These are phyloP conservation scores for Caenorhabditis becei DNA, from an alignment of 2,888 invertebrate species.

Conservation along the genomic window DNA sequence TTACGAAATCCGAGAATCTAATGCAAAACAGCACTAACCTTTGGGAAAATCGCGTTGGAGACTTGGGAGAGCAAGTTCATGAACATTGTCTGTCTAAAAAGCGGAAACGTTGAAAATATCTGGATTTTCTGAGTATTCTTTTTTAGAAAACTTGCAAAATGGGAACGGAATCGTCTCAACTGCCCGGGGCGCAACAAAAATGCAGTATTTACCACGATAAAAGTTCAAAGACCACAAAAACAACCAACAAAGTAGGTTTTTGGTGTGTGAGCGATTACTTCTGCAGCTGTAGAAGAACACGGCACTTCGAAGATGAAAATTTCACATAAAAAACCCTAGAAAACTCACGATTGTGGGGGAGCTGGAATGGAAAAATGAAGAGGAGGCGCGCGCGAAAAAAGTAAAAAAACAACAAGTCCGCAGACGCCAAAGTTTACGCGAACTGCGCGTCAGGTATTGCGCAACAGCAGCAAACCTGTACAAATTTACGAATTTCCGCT, in stretches of 20 bases:
- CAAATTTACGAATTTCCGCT: not conserved
- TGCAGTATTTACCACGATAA: not conserved
- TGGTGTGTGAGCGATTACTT: not conserved
- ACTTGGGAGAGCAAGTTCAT: conserved; percentile 56
- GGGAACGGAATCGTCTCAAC: no score
- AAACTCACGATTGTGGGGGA: not conserved
- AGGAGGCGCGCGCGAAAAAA: not conserved
- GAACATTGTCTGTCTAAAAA: conserved; percentile 51
- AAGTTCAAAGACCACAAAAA: conserved; percentile 13
- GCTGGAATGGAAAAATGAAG: not conserved
- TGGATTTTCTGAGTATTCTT: not conserved
- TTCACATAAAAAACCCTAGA: not conserved
- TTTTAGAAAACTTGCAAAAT: no score
- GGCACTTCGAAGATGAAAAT: not conserved
- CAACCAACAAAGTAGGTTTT: conserved; percentile 14
- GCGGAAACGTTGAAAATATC: not conserved
- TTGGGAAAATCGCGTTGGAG: conserved; percentile 55
- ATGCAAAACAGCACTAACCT: conserved; percentile 56
- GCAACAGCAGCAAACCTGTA: not conserved
- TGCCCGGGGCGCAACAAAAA: conserved; percentile 1
- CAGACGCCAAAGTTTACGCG: conserved; percentile 17
- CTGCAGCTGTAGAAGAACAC: no score
- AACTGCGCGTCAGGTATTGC: conserved; percentile 19
- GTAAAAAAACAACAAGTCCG: conserved; percentile 21
- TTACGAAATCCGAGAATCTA: no score